Evolutionary conservation across 2,888 invertebrate genomes (phyloP).

Genomic region (Acanthococcus lagerstroemiae): DNA sequence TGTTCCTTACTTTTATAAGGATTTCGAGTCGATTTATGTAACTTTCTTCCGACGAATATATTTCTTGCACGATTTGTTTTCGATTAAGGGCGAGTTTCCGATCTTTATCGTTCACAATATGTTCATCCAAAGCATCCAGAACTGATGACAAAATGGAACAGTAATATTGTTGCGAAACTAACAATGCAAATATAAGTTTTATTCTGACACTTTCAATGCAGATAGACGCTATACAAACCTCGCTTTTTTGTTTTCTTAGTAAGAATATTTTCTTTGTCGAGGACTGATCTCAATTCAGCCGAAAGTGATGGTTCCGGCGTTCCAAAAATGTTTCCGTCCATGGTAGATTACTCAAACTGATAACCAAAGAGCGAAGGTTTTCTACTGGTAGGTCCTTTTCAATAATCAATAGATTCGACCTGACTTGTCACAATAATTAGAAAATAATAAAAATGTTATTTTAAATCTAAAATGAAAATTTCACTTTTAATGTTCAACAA

Average conservation of each 20-base stretch:
- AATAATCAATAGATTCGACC: too few relatives aligned
- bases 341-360: too few relatives aligned
- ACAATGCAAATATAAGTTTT: not conserved
- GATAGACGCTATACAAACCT: too few relatives aligned
- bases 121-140: constrained; percentile 48
- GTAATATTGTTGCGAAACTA: not conserved
- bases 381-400: too few relatives aligned
- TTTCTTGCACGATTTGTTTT: constrained; percentile 55
- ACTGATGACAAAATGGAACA: too few relatives aligned
- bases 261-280: constrained; percentile 52
- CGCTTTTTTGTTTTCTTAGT: constrained; percentile 51
- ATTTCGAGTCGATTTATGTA: constrained; percentile 58
- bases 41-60: constrained; percentile 57
- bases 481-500: too few relatives aligned
- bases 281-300: constrained; percentile 49
- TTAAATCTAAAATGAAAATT: too few relatives aligned
- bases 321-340: constrained; percentile 14
- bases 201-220: not conserved
- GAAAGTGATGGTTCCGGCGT: constrained; percentile 23
- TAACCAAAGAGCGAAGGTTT: too few relatives aligned
- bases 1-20: constrained; percentile 47
- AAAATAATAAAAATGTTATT: too few relatives aligned
- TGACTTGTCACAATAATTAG: too few relatives aligned
- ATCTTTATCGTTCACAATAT: constrained; percentile 41
- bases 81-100: constrained; percentile 41